Percentiles rank a stretch among this genome's conserved stretches.
These are phyloP conservation scores for Sminthurinus aureus DNA, from an alignment of 2,888 invertebrate species.

Conservation along the genomic window DNA sequence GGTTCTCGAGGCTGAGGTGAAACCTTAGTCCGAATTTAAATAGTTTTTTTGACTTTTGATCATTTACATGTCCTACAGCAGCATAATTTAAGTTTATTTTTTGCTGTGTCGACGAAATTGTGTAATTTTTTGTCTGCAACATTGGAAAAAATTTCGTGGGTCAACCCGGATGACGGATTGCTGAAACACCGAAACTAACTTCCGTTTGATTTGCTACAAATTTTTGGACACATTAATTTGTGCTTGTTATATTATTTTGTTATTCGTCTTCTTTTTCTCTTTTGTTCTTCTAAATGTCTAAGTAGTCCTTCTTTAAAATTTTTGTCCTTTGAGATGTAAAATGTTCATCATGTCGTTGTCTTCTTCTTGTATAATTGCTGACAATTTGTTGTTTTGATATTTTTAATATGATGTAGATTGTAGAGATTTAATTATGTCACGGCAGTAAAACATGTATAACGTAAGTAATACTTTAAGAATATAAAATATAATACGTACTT, in stretches of 20 bases:
- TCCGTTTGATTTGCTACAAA: background rate
- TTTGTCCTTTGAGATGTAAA: background rate
- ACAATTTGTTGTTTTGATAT: too few relatives aligned
- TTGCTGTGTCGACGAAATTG: constrained; percentile 7
- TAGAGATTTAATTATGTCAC: too few relatives aligned
- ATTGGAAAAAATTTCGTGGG: constrained; percentile 11
- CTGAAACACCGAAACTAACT: background rate
- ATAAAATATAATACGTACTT: too few relatives aligned
- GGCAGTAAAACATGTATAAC: too few relatives aligned
- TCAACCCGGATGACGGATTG: background rate
- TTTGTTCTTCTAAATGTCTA: background rate
- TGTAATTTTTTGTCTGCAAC: constrained; percentile 29
- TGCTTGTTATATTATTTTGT: too few relatives aligned
- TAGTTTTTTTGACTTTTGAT: constrained; percentile 7
- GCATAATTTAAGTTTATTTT: constrained; percentile 26
- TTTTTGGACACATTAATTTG: too few relatives aligned
- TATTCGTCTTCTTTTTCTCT: background rate
- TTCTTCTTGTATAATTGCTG: too few relatives aligned
- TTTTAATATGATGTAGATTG: too few relatives aligned
- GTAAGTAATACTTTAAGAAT: too few relatives aligned
- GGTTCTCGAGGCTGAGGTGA: constrained; percentile 23
- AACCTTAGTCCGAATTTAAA: constrained; percentile 20
- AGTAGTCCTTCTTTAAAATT: background rate
- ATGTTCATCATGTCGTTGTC: background rate
- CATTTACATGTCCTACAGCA: constrained; percentile 22